These are phyloP conservation scores for Gorsachius goisagi DNA, from an alignment of 2,113 vertebrate genomes.

Conservation along the genomic window DNA sequence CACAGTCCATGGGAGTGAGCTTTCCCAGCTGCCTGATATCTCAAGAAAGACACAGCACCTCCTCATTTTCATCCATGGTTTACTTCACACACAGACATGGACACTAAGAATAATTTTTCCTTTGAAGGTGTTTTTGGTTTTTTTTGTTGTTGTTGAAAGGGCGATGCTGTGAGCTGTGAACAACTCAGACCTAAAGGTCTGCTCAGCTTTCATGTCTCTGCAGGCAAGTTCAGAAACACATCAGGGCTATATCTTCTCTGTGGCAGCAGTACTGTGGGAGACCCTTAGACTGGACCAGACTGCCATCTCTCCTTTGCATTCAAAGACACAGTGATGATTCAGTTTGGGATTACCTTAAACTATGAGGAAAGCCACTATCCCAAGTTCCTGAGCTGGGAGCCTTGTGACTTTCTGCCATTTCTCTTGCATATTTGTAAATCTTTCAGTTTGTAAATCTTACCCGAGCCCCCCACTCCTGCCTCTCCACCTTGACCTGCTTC, in stretches of 20 bases:
- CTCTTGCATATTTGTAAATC: background rate
- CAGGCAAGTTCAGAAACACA: background rate
- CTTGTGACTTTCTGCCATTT: background rate
- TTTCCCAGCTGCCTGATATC: background rate
- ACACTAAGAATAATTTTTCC: background rate
- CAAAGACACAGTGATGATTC: background rate
- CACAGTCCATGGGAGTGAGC: accelerated
- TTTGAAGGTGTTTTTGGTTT: background rate
- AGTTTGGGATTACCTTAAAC: background rate
- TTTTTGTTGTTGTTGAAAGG: background rate
- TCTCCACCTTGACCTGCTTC: background rate
- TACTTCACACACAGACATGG: background rate
- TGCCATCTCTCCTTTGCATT: background rate
- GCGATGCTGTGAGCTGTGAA: background rate
- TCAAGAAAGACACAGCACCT: background rate
- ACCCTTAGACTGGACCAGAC: background rate
- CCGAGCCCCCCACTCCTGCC: background rate
- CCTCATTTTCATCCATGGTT: background rate
- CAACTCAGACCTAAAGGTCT: background rate
- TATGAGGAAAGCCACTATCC: background rate
- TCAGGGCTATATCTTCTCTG: background rate
- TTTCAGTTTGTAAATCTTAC: background rate
- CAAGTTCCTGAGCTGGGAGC: background rate
- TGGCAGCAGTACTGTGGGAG: background rate
- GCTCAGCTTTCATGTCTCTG: background rate